phyloP scores from a whole-genome alignment of 2,797 vertebrate genomes.

The Peromyscus nudipes region DNA sequence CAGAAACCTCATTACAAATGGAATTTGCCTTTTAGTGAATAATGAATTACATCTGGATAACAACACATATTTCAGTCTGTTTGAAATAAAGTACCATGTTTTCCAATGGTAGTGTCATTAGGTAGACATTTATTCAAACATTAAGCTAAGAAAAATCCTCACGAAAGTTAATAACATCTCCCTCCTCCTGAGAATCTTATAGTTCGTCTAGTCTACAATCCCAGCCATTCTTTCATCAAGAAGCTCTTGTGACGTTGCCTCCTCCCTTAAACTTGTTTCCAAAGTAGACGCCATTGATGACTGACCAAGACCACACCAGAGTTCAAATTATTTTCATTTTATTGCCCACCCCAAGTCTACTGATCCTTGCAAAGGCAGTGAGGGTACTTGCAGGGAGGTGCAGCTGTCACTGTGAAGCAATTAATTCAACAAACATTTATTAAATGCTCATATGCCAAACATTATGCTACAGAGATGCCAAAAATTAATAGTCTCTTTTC shows the following conservation, averaged over 20 bases:
- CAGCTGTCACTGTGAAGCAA: slow-evolving; percentile 63
- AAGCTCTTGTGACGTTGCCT: slow-evolving; percentile 20
- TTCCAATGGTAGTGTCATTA: slow-evolving; percentile 36
- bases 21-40: not conserved
- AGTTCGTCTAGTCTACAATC: not conserved
- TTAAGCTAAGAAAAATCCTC: slow-evolving; percentile 53
- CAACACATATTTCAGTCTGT: not conserved
- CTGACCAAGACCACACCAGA: slow-evolving; percentile 27
- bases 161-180: not conserved
- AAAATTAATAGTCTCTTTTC: slow-evolving; percentile 72
- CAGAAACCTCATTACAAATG: slow-evolving; percentile 55
- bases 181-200: slow-evolving; percentile 16
- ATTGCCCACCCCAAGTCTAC: not conserved
- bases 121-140: slow-evolving; percentile 29
- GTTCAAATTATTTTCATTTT: slow-evolving; percentile 61
- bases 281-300: not conserved
- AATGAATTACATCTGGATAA: not conserved
- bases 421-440: slow-evolving; percentile 77
- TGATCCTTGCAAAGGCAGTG: not conserved
- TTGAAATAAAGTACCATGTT: slow-evolving; percentile 28
- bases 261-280: slow-evolving; percentile 34
- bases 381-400: not conserved
- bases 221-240: not conserved
- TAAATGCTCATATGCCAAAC: slow-evolving; percentile 74
- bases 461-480: slow-evolving; percentile 57